phyloP scores from a whole-genome alignment of 2,797 vertebrate species.

The Phyllotis vaccarum region DNA sequence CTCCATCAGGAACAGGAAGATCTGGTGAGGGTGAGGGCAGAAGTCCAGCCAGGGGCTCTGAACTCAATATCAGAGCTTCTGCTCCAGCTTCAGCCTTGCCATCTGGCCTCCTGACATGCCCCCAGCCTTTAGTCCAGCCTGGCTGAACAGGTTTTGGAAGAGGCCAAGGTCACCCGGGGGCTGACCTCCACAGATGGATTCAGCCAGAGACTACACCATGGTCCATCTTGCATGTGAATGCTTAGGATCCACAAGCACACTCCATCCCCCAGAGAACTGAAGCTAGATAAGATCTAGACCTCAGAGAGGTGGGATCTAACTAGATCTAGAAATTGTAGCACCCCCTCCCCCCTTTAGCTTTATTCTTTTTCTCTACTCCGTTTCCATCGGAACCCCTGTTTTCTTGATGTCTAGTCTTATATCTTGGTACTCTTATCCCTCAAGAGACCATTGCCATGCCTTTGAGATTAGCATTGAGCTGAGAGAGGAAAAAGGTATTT shows the following conservation, averaged over 20 bases:
- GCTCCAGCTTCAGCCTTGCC: constrained; percentile 49
- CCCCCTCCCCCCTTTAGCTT: background rate
- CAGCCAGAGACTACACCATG: constrained; percentile 19
- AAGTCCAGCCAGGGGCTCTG: constrained; percentile 70
- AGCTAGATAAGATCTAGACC: background rate
- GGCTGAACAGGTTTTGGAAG: constrained; percentile 65
- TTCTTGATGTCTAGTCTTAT: background rate
- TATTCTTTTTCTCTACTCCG: background rate
- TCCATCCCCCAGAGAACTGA: background rate
- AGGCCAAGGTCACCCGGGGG: constrained; percentile 78
- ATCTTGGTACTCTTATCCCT: background rate
- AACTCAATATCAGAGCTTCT: background rate
- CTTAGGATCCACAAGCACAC: background rate
- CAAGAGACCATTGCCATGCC: background rate
- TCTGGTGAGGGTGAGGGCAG: constrained; percentile 18
- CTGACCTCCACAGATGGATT: constrained; percentile 79
- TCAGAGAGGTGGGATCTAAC: background rate
- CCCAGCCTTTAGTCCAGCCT: constrained; percentile 39
- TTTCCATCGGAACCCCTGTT: background rate
- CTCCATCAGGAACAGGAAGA: background rate
- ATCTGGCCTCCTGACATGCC: constrained; percentile 70
- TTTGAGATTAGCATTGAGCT: background rate
- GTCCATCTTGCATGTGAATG: background rate
- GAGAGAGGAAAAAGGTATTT: background rate
- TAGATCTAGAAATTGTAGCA: background rate